Base-by-base conservation (phyloP, 2,113 vertebrate genomes). In the Myiozetetes cayanensis region DNA sequence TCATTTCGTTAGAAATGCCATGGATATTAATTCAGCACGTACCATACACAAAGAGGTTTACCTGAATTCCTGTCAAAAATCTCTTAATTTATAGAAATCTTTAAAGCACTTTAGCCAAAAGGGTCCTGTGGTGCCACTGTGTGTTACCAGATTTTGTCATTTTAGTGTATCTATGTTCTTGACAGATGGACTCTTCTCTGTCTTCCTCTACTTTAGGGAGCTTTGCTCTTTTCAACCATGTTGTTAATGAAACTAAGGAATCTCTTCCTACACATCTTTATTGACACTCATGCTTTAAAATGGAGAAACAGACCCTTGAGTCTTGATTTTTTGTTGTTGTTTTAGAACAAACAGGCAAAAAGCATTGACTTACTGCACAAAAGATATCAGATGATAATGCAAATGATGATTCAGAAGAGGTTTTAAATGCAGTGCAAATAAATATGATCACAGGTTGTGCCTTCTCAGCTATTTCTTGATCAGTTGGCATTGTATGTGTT, bases 11-110 rank as follows among this genome's bases (percentile, higher is more conserved):
- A 89, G 63, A 93, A 94, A 35, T 33, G 6, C 37, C 6, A 24
- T 59, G 22, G 10, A 52, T 95, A 83, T 66, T 47, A 12, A 33
- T 66, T 33, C 28, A 58, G 77, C n/a, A 63, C 23, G 87, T 93
- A 41, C 35, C 6, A 39, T 92, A 46, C 21, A 90, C 92, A 35
- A 28, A 75, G 43, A 70, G 16, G 56, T 93, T 96, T 92, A 47
- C 55, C 85, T 77, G 62, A 90, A 27, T 81, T 91, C 37, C 63
- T 94, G 55, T 95, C 53, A 94, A 82, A 63, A 96, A 65, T 82
- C 49, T 95, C 61, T 83, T 94, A 56, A 70, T 90, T 94, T 94
- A 53, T 35, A 95, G 72, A 96, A 93, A 73, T 90, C 41, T 84
- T 87, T 81, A 82, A 89, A 71, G 56, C 31, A 44, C 44, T 96